Evolutionary conservation across 2,888 invertebrate species (phyloP), one percentile per base, ranked within the genome.

Genomic region (Lamproptera curius): DNA sequence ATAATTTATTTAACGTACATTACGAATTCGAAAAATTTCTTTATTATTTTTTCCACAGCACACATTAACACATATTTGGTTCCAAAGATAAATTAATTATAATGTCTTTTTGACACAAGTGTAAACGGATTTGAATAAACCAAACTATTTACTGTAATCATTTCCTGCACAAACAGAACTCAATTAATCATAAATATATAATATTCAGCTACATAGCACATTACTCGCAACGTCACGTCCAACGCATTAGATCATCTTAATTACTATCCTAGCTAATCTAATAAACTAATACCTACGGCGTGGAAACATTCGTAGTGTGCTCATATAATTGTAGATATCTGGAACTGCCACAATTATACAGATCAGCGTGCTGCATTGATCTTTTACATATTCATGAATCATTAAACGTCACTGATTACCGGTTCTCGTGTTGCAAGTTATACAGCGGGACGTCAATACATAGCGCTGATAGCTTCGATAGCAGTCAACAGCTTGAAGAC

Each of bases 311-410:
- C 34, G 39, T 16, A 17, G 39, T 35, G 34, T 48, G 11, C 43
- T 43, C 43, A 49, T 35, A 28, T 49, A 49, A 49, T 49, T 35
- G 28, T 15, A 16, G 28, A 17, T 26, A 35, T 47, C 46, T 10
- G 20, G 26, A 13, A 28, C 16, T 41, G 33, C 33, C 16, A 28
- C 49, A 40, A 49, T 49, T 40, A 49, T 38, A 40, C 28, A 4
- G 43, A 35, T 43, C 42, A 39, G 16, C 20, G 14, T 39, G 39
- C 40, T 35, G 34, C 40, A 43, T 39, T 49, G 43, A 49, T 49
- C 39, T 49, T 35, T 49, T 35, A 38, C 43, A 49, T 43, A 49
- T 49, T 49, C 43, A 49, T 49, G 43, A 49, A 43, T 40, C 39
- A 49, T 39, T 49, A 34, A 42, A 23, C 42, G 34, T 43, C 48